phyloP scores from a whole-genome alignment of 2,888 invertebrate genomes.

The Papilio elwesi region DNA sequence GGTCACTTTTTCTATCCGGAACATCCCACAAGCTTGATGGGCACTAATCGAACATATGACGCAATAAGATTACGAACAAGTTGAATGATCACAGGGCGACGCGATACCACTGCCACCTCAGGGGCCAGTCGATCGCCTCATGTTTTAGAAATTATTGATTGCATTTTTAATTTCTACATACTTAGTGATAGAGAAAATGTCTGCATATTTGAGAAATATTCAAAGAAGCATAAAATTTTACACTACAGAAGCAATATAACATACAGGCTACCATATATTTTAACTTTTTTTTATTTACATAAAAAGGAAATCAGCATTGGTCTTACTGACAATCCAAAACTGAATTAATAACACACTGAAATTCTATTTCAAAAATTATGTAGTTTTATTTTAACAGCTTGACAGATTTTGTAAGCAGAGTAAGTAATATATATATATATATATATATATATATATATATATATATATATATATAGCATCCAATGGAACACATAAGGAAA shows the following conservation, averaged over 20 bases:
- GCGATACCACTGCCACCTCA: background rate
- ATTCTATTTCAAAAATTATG: too few relatives aligned
- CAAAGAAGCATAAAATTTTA: background rate
- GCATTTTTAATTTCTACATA: background rate
- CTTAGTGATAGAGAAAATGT: background rate
- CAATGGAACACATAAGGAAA: constrained; percentile 19
- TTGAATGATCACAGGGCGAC: background rate
- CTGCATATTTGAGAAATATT: background rate
- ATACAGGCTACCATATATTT: too few relatives aligned
- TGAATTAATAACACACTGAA: background rate
- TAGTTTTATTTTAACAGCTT: background rate
- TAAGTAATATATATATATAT: too few relatives aligned
- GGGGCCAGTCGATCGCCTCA: background rate
- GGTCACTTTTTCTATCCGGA: constrained; percentile 75
- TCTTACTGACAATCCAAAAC: background rate
- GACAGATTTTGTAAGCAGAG: background rate
- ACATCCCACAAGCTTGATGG: constrained; percentile 54
- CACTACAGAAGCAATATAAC: background rate
- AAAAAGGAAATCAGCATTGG: too few relatives aligned
- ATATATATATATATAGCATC: too few relatives aligned
- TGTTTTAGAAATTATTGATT: background rate
- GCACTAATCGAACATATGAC: constrained; percentile 35
- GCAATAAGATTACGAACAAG: constrained; percentile 36
- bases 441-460: too few relatives aligned
- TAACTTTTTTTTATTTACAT: too few relatives aligned